Base-by-base conservation (phyloP, 2,888 invertebrate species). In the Idaea aversata region DNA sequence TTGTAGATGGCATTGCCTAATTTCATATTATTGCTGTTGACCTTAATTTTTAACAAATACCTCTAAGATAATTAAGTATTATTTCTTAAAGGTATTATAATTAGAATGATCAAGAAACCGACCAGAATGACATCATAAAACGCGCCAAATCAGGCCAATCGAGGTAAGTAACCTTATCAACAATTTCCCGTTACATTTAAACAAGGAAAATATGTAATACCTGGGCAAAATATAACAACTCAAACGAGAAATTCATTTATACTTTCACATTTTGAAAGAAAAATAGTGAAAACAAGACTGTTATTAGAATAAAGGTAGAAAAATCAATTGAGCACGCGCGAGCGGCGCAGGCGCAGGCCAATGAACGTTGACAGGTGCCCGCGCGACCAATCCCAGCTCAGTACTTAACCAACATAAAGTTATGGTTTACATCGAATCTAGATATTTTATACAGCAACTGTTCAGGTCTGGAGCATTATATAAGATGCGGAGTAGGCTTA, bases 361-460 rank as follows among this genome's bases (percentile, higher is more conserved):
- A 87, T 86, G 89, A 89, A 88, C 90, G 88, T 80, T 85, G 87
- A 87, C 90, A 88, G 87, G 87, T 90, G 87, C 83, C 13, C 81
- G 80, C 76, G 79, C 82, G 73, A 77, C 87, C 85, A 87, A 88
- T 87, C 84, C 80, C 75, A 75, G 78, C 74, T 77, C 81, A 77
- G 78, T 80, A 76, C 79, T 77, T 76, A 75, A 79, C 74, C 82
- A 84, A 84, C 81, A 81, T 79, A 69, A 81, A 84, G 83, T 86
- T 79, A 79, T 77, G 69, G 78, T 74, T 79, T 77, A 78, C 77
- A 80, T 86, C 86, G 83, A 25, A 25, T 25, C 25, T 25, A 25
- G 25, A 25, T 25, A 25, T 25, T 25, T 25, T 25, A 25, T 25
- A 25, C 25, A 25, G 25, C 25, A 25, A 25, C 25, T 25, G 25